A percentile compares a stretch with the other conserved stretches of the same genome.
These are phyloP conservation scores for Orthosia incerta DNA, from an alignment of 2,888 invertebrate species.

Conservation along the genomic window DNA sequence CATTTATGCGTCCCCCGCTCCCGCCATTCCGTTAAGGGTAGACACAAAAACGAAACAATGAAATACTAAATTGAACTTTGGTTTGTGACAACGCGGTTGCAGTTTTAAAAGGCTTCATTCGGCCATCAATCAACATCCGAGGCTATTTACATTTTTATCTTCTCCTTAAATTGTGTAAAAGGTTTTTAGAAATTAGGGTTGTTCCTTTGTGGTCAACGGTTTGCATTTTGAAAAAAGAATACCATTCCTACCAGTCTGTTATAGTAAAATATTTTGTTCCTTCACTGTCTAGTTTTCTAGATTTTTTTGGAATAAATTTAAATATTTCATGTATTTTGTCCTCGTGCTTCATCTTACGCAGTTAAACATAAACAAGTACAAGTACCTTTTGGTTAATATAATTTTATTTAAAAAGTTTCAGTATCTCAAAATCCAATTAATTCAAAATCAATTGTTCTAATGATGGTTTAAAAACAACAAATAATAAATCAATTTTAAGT, in stretches of 20 bases:
- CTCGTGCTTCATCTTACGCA: not conserved
- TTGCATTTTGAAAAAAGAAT: not conserved
- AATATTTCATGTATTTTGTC: not conserved
- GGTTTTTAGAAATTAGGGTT: conserved; percentile 31
- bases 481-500: conserved; percentile 23
- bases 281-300: not conserved
- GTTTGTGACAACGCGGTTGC: conserved; percentile 79
- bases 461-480: conserved; percentile 7
- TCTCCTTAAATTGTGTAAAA: conserved; percentile 68
- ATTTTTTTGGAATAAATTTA: not conserved
- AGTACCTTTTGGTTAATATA: not conserved
- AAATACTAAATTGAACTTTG: conserved; percentile 85
- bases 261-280: not conserved
- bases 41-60: conserved; percentile 84
- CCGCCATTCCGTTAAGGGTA: conserved; percentile 77
- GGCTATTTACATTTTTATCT: conserved; percentile 70
- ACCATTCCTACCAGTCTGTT: not conserved
- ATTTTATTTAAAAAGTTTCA: not conserved
- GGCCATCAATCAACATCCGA: conserved; percentile 82
- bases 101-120: conserved; percentile 77
- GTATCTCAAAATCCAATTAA: not conserved
- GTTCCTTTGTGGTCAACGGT: conserved; percentile 4
- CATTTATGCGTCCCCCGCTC: conserved; percentile 82
- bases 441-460: conserved; percentile 11
- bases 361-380: not conserved